Evolutionary conservation across 2,888 invertebrate genomes (phyloP), one percentile per base, ranked within the genome.

Genomic region (Oxystoma pomonae): DNA sequence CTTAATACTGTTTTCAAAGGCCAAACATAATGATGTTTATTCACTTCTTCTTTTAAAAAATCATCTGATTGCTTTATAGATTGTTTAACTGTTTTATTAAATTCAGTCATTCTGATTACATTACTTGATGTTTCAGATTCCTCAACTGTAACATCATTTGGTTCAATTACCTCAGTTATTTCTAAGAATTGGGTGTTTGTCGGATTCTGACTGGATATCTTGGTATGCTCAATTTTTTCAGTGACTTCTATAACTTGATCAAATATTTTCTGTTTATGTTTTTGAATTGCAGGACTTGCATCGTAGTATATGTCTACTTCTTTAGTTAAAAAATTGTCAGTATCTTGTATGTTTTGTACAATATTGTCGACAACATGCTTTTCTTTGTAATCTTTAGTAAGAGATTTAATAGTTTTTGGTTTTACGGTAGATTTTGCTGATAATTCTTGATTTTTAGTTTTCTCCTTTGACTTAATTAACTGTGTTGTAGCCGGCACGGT

Each of bases 41-140:
- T 64, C 12, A 71, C 61, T 66, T 72, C 72, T 51, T 61, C 61
- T 49, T 63, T 62, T 1, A 71, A 51, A 52, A 71, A 72, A 19
- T 66, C 49, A 35, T 68, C 66, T 2, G 67, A 61, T 0, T 73
- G 70, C 20, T 74, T 72, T 16, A 53, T 53, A 35, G 35, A 35
- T 12, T 7, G 3, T 35, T 35, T 35, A 12, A 35, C 35, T 7
- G 35, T 12, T 12, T 35, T 12, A 35, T 35, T 12, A 7, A 35
- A 35, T 35, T 35, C 35, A 35, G 35, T 3, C 35, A 3, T 12
- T 7, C 3, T 3, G 3, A 7, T 35, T 35, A 12, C 12, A 7
- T 35, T 3, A 7, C 5, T 12, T 35, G 3, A 12, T 3, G 3
- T 35, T 35, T 35, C 35, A 16, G 70, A 62, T 67, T 71, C 72